Evolutionary conservation across 2,113 vertebrate species (phyloP).

Genomic region (Centropus unirufus): DNA sequence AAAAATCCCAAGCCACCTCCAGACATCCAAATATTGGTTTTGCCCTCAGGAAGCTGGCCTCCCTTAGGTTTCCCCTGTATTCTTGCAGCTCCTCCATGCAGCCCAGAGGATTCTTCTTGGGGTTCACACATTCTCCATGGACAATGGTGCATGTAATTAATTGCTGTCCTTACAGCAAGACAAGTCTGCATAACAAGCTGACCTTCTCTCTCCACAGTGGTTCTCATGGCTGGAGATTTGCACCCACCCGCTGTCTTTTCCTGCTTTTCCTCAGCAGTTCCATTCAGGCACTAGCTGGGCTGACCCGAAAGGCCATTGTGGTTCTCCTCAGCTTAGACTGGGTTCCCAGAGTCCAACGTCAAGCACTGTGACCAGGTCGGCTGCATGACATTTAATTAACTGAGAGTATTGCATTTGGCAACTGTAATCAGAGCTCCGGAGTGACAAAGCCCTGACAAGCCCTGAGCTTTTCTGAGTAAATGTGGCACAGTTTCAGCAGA

Average conservation of each 20-base stretch:
- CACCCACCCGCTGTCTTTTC: not conserved
- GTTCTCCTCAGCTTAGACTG: not conserved
- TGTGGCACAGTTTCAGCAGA: not conserved
- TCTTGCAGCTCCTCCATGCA: not conserved
- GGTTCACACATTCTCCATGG: not conserved
- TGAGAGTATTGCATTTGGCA: not conserved
- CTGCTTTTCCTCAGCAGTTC: not conserved
- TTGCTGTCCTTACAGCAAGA: not conserved
- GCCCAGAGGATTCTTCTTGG: not conserved
- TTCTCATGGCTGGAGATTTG: not conserved
- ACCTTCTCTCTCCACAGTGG: not conserved
- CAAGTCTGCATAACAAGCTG: rapidly evolving
- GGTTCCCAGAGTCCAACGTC: not conserved
- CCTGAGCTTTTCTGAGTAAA: not conserved
- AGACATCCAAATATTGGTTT: not conserved
- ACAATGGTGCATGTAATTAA: not conserved
- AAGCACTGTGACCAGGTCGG: not conserved
- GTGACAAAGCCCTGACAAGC: not conserved
- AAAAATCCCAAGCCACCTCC: not conserved
- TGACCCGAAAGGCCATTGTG: not conserved
- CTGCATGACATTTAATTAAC: not conserved
- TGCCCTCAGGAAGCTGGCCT: not conserved
- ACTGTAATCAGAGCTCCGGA: not conserved
- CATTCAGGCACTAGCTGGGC: not conserved
- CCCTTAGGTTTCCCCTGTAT: not conserved